phyloP scores from a whole-genome alignment of 1,140 invertebrate genomes.

The Hylyphantes graminicola region DNA sequence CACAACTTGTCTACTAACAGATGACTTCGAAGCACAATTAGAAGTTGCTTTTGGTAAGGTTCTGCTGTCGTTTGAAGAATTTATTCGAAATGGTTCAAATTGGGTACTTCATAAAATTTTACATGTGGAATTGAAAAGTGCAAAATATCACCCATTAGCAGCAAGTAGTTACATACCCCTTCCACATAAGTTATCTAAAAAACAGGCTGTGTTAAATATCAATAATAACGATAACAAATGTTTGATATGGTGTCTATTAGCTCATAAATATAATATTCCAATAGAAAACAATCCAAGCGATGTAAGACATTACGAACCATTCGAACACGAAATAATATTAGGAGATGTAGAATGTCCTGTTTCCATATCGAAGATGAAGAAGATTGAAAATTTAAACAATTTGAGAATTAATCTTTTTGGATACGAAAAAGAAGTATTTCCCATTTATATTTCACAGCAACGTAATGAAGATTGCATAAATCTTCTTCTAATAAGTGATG shows the following conservation, averaged over 20 bases:
- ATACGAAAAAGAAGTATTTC: constrained; percentile 14
- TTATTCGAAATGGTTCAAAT: no score
- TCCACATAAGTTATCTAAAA: not conserved
- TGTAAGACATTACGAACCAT: no score
- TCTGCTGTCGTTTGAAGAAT: no score
- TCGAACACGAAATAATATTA: constrained; percentile 12
- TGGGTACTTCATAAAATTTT: no score
- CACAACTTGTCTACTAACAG: no score
- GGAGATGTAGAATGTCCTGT: not conserved
- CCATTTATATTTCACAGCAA: constrained; percentile 12
- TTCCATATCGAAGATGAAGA: not conserved
- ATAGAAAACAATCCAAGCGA: no score
- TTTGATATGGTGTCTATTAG: no score
- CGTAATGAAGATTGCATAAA: not conserved
- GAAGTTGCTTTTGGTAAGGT: no score
- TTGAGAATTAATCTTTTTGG: constrained; percentile 44
- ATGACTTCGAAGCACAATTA: no score
- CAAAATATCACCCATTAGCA: not conserved
- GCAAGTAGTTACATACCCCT: no score
- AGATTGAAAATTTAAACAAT: constrained; percentile 27
- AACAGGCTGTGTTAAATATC: constrained; percentile 21
- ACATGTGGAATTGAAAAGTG: no score
- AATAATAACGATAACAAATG: constrained; percentile 26
- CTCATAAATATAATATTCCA: no score
- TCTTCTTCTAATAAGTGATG: constrained; percentile 8